Evolutionary conservation across 2,888 invertebrate genomes (phyloP).

Genomic region (Girardia tigrina): DNA sequence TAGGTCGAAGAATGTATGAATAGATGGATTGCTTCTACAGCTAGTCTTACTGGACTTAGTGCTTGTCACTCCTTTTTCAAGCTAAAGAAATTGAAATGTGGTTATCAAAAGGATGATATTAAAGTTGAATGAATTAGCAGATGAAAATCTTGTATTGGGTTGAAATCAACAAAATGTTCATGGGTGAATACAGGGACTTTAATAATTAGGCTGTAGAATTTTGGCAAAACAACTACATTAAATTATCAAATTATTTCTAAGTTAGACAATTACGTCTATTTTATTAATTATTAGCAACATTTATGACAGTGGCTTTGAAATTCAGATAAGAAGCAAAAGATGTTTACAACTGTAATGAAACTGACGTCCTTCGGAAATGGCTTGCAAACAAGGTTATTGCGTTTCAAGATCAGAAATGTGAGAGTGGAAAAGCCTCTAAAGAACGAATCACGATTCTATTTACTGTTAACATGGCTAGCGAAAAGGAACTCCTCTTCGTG

Average conservation of each 20-base stretch:
- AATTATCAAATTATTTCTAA: no score
- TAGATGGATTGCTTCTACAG: conserved; percentile 1
- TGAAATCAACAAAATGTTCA: background rate
- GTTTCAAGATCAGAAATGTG: conserved; percentile 24
- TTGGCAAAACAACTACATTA: no score
- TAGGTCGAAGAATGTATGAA: conserved; percentile 20
- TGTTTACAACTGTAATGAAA: background rate
- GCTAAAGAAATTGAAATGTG: no score
- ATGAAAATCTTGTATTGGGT: conserved; percentile 20
- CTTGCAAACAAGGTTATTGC: conserved; percentile 24
- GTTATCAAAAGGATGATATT: no score
- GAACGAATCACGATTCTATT: background rate
- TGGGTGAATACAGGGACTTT: background rate
- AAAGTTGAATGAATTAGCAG: background rate
- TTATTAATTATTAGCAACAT: no score
- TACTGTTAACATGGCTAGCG: conserved; percentile 25
- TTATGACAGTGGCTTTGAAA: no score
- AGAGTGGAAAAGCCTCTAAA: background rate
- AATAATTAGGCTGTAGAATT: background rate
- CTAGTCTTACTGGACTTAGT: conserved; percentile 2
- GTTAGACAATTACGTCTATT: no score
- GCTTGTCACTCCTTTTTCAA: conserved; percentile 25
- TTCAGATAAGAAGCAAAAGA: no score
- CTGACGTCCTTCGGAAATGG: conserved; percentile 15
- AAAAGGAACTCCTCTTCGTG: conserved; percentile 21